Percentiles rank a stretch among this genome's conserved stretches.
Evolutionary conservation across 2,797 vertebrate species (phyloP).

Genomic region (Amblyopsis hoosieri): DNA sequence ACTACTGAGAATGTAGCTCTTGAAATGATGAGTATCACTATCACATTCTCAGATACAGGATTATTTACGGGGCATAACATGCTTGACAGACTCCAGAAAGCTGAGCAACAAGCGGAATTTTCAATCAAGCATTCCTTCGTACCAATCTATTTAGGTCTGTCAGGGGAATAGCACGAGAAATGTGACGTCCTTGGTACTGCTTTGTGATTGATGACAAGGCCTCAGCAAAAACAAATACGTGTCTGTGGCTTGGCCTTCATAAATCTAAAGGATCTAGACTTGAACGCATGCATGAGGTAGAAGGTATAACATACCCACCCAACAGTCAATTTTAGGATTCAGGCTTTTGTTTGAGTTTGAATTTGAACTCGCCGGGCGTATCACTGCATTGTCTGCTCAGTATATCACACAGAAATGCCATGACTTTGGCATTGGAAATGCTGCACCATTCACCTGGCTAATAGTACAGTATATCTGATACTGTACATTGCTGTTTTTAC

Average conservation of each 20-base stretch:
- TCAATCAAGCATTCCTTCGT: constrained; percentile 38
- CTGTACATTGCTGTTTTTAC: constrained; percentile 27
- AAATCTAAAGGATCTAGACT: constrained; percentile 53
- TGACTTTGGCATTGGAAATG: constrained; percentile 4
- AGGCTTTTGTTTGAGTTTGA: constrained; percentile 28
- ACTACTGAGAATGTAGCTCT: not conserved
- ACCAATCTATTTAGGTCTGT: constrained; percentile 67
- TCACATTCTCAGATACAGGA: constrained; percentile 8
- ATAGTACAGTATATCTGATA: not conserved
- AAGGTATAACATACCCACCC: constrained; percentile 23
- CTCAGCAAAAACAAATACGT: constrained; percentile 65
- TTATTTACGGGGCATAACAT: constrained; percentile 2
- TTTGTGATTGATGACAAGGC: constrained; percentile 71
- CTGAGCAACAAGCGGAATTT: constrained; percentile 6
- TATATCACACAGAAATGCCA: no score
- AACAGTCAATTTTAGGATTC: constrained; percentile 2
- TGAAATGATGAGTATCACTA: constrained; percentile 10
- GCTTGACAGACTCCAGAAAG: constrained; percentile 18
- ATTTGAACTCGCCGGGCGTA: constrained; percentile 4
- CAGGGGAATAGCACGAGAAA: constrained; percentile 58
- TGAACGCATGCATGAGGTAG: constrained; percentile 20
- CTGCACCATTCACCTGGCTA: constrained; percentile 3
- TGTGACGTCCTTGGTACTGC: constrained; percentile 66
- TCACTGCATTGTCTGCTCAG: not conserved
- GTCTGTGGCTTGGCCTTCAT: constrained; percentile 59